phyloP scores from a whole-genome alignment of 1,140 invertebrate genomes.

The Teleogryllus occipitalis region DNA sequence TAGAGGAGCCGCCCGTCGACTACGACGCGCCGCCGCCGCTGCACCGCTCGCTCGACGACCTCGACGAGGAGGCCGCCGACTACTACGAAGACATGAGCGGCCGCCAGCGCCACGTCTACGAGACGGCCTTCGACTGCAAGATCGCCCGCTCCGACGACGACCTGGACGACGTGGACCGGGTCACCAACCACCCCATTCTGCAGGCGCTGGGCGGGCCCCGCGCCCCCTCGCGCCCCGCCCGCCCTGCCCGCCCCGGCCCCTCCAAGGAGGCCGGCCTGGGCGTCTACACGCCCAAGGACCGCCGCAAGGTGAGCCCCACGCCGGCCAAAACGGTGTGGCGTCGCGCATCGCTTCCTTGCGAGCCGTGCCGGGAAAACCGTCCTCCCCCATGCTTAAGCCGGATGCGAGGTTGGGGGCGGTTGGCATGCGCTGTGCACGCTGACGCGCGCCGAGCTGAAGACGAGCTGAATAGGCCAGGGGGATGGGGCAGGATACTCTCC shows the following conservation, averaged over 20 bases:
- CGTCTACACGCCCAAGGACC: too few species aligned
- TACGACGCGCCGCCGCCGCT: not conserved
- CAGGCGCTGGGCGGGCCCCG: slow-evolving; percentile 44
- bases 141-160: slow-evolving; percentile 73
- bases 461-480: too few species aligned
- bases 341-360: too few species aligned
- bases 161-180: slow-evolving; percentile 67
- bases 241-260: not conserved
- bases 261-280: not conserved
- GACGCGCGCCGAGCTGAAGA: too few species aligned
- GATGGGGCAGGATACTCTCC: too few species aligned
- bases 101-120: slow-evolving; percentile 64
- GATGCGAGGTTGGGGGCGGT: too few species aligned
- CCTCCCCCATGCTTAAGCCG: too few species aligned
- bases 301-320: too few species aligned
- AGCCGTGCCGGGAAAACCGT: too few species aligned
- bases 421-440: too few species aligned
- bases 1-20: not conserved
- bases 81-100: slow-evolving; percentile 51
- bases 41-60: slow-evolving; percentile 10
- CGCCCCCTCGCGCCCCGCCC: not conserved
- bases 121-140: slow-evolving; percentile 82
- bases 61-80: slow-evolving; percentile 27
- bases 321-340: too few species aligned
- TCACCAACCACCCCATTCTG: slow-evolving; percentile 70